phyloP scores from a whole-genome alignment of 2,113 vertebrate species.

The Mesocricetus auratus region DNA sequence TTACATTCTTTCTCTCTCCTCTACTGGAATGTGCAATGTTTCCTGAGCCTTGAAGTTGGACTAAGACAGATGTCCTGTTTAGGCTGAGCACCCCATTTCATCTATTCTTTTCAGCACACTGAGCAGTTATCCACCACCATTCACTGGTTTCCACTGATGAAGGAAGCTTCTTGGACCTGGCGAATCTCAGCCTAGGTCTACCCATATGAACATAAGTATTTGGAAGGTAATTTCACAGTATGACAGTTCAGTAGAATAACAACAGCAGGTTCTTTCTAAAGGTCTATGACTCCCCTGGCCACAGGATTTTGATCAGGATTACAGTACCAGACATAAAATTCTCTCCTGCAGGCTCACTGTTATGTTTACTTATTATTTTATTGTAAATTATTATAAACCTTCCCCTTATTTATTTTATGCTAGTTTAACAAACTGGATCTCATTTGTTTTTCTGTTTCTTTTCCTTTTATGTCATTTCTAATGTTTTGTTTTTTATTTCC shows the following conservation, averaged over 20 bases:
- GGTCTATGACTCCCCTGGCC: background rate
- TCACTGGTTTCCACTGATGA: background rate
- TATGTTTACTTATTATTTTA: background rate
- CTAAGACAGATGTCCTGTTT: background rate
- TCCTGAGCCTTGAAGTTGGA: background rate
- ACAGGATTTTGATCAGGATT: background rate
- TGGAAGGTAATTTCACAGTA: background rate
- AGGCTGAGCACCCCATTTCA: background rate
- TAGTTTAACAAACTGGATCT: slow-evolving; percentile 9
- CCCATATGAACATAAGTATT: background rate
- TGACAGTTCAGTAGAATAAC: background rate
- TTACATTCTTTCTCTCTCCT: background rate
- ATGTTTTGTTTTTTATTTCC: background rate
- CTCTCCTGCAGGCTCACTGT: background rate
- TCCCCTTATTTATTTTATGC: background rate
- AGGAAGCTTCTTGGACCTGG: background rate
- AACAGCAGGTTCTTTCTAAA: background rate
- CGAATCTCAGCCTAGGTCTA: background rate
- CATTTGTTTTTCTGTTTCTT: background rate
- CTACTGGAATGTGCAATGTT: background rate
- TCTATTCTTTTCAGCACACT: background rate
- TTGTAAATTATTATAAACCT: background rate
- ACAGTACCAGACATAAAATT: background rate
- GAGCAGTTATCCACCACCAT: background rate
- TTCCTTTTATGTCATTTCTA: slow-evolving; percentile 18